Conservation (phyloP, 2,113 vertebrate species). For the Donacobius atricapilla region DNA sequence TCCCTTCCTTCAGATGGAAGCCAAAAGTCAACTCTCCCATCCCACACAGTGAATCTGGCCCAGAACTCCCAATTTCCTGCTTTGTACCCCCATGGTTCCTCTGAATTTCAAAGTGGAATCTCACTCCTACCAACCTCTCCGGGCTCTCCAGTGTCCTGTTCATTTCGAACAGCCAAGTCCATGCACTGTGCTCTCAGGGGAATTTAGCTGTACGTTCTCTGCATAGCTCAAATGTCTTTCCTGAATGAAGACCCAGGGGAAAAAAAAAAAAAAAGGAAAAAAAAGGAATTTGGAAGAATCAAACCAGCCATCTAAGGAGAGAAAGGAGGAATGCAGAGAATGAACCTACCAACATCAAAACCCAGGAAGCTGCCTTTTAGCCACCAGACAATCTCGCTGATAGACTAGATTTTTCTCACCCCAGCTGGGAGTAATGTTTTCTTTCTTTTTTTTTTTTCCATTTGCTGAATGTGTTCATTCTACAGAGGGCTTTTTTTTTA, state of each 20-base stretch:
- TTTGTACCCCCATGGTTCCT: not conserved
- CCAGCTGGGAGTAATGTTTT: conserved; percentile 42
- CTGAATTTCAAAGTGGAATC: not conserved
- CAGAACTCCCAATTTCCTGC: not conserved
- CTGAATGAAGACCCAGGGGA: not conserved
- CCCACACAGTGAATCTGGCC: not conserved
- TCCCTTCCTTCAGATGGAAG: not conserved
- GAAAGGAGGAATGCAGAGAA: conserved; percentile 9
- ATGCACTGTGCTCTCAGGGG: not conserved
- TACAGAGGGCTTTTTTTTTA: not conserved
- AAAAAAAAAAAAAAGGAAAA: not conserved
- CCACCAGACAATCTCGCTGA: conserved; percentile 37
- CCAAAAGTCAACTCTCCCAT: not conserved
- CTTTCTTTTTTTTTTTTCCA: not conserved
- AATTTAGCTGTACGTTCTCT: not conserved
- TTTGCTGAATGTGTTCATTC: conserved; percentile 60
- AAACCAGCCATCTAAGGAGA: not conserved
- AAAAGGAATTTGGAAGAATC: not conserved
- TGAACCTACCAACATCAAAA: conserved; percentile 17
- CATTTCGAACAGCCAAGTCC: not conserved
- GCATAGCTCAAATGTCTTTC: not conserved
- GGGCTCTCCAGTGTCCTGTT: not conserved
- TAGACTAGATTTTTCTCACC: conserved; percentile 63
- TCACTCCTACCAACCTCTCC: not conserved
- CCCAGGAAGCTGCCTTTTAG: conserved; percentile 62